Base-by-base conservation (phyloP, 2,797 vertebrate species). In the Cyclopterus lumpus region DNA sequence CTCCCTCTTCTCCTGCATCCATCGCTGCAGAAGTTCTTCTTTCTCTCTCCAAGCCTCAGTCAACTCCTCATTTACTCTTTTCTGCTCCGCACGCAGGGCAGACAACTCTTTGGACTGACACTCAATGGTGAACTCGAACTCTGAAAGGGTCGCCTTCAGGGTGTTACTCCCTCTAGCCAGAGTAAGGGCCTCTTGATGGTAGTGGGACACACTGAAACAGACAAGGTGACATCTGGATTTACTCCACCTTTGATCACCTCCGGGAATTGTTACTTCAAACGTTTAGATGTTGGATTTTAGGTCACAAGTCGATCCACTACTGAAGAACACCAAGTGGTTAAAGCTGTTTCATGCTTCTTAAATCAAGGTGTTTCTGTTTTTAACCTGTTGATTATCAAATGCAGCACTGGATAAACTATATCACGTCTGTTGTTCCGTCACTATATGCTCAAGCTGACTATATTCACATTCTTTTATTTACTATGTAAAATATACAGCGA, bases 1-100 rank as follows among this genome's bases (percentile, higher is more conserved):
- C 51, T 84, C 82, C 53, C 80, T 89, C 75, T 94, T 95, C 85
- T 93, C 94, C 61, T 92, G 90, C 84, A 95, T 86, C 93, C 94
- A 95, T 36, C 94, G 88, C 44, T 92, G 90, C 49, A 94, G 18
- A 4, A 95, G 88, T 57, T 85, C 75, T 36, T 94, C 93, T 18
- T 93, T 93, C 62, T 94, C 92, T 55, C 38, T 66, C 46, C 14
- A n/a, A 7, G 81, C 74, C 18, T 80, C 63, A 0, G 61, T 67
- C 73, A 93, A 46, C 0, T 84, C 80, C 67, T 89, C 87, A 42
- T 67, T 88, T 6, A 94, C 82, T 36, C 36, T 71, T 46, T n/a
- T 77, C 70, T 88, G 87, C 84, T 94, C 92, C 5, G 36, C 8
- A 6, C 18, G 81, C 73, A 95, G 81, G 1, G 71, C 73, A 16